phyloP scores from a whole-genome alignment of 2,888 invertebrate genomes.

The Drosophila dives region DNA sequence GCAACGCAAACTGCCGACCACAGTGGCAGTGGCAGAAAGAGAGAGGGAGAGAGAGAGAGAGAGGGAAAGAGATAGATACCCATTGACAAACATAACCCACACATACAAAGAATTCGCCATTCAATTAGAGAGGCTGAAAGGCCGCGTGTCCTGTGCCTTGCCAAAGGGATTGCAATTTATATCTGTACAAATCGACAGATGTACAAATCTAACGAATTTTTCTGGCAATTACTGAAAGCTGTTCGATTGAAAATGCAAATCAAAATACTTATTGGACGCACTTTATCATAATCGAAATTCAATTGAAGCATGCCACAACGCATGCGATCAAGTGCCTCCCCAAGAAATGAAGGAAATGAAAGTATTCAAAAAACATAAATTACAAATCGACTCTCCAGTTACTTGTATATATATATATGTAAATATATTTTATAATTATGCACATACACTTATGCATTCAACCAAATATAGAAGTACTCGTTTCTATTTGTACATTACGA shows the following conservation, averaged over 20 bases:
- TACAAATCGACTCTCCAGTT: conserved; percentile 15
- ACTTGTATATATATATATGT: neutral
- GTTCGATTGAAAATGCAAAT: conserved; percentile 50
- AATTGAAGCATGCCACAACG: conserved; percentile 27
- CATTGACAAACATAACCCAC: conserved; percentile 52
- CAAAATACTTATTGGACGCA: conserved; percentile 1
- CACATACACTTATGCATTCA: conserved; percentile 33
- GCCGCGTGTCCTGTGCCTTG: conserved; percentile 48
- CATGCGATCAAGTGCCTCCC: conserved; percentile 41
- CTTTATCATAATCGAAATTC: conserved; percentile 30
- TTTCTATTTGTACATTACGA: conserved; percentile 15
- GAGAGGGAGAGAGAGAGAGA: neutral
- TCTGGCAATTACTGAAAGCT: conserved; percentile 40
- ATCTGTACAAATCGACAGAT: conserved; percentile 26
- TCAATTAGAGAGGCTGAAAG: conserved; percentile 48
- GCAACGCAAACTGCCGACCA: conserved; percentile 33
- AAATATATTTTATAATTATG: conserved; percentile 11
- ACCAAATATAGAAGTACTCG: conserved; percentile 45
- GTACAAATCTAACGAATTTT: conserved; percentile 15
- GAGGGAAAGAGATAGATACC: conserved; percentile 1
- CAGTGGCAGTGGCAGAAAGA: neutral
- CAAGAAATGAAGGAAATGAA: conserved; percentile 35
- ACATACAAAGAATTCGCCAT: conserved; percentile 47
- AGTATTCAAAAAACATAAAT: conserved; percentile 31
- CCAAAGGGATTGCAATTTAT: conserved; percentile 37